Evolutionary conservation across 2,888 invertebrate species (phyloP), one percentile per base, ranked within the genome.

Genomic region (Helicoverpa assulta): DNA sequence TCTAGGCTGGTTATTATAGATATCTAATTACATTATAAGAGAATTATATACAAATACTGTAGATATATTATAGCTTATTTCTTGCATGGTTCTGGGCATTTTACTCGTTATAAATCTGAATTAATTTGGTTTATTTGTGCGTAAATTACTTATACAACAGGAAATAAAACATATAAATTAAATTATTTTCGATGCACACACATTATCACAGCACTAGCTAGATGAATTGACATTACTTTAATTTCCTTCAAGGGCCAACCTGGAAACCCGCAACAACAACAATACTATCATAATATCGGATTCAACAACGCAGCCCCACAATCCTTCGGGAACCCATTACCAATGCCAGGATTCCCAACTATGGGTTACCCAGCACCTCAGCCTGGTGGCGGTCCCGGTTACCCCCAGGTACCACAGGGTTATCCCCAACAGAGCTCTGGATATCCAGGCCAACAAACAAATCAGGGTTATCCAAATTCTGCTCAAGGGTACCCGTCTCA

Each of bases 171-270:
- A 18, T 7, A 7, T 7, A 7, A 19, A 33, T 2, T 33, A 26
- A 26, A 47, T 43, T 58, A 1, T 40, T 7, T 52, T 52, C 19
- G 5, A 8, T 50, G n/a, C 14, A 47, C 43, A 5, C 29, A 0
- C 40, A 53, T 4, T 47, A 37, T 14, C 4, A 58, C 37, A 40
- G 6, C 54, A 18, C 19, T 47, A 57, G 54, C 21, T 68, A 70
- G 8, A n/a, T 50, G 76, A 71, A 78, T 82, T 83, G 74, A 84
- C 60, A 84, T 90, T 90, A 88, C 82, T 80, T 91, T 91, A 77
- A 79, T 91, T 96, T 91, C 85, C 96, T 96, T 91, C 85, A 96
- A 93, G 96, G 96, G 91, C 89, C 95, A 92, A 91, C 92, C 91
- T 89, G 96, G 96, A 95, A 96, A 88, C 89, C 95, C 94, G 85